A percentile compares a stretch with the other conserved stretches of the same genome.
phyloP scores from a whole-genome alignment of 2,113 vertebrate species.

The Embiotoca jacksoni region DNA sequence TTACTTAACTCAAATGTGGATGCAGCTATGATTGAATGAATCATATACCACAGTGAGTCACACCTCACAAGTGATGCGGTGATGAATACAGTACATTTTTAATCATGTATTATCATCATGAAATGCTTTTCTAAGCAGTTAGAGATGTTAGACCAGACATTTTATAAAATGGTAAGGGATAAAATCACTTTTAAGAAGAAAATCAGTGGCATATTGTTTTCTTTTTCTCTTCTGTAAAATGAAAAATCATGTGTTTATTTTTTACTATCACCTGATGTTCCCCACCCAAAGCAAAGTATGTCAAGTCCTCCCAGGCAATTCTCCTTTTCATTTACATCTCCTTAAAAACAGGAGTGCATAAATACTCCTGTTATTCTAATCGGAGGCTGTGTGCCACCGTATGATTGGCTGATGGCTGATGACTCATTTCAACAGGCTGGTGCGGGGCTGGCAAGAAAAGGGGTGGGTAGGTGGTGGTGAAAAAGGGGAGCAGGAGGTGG shows the following conservation, averaged over 20 bases:
- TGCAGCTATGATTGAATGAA: slow-evolving; percentile 52
- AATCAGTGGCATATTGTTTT: not conserved
- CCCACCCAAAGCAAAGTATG: slow-evolving; percentile 42
- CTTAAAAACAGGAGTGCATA: slow-evolving; percentile 76
- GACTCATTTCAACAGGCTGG: slow-evolving; percentile 89
- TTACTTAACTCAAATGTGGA: slow-evolving; percentile 30
- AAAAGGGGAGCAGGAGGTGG: slow-evolving; percentile 79
- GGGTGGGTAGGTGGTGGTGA: slow-evolving; percentile 60
- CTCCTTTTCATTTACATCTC: slow-evolving; percentile 57
- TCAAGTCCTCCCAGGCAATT: slow-evolving; percentile 45
- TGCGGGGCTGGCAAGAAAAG: slow-evolving; percentile 68
- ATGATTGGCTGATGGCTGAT: slow-evolving; percentile 86
- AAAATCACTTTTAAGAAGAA: not conserved
- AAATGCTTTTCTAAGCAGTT: too few species aligned
- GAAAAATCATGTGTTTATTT: not conserved
- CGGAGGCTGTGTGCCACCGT: slow-evolving; percentile 81
- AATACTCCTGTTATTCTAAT: slow-evolving; percentile 86
- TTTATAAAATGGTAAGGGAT: not conserved
- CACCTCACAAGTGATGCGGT: slow-evolving; percentile 21
- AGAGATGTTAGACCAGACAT: not conserved
- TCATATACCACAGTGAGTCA: slow-evolving; percentile 54
- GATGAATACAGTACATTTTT: slow-evolving; percentile 20
- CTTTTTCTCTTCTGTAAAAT: not conserved
- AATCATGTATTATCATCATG: not conserved
- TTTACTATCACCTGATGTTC: not conserved